A percentile compares a stretch with the other conserved stretches of the same genome.
Conservation (phyloP, 2,113 vertebrate species). For the Glareola pratincola region DNA sequence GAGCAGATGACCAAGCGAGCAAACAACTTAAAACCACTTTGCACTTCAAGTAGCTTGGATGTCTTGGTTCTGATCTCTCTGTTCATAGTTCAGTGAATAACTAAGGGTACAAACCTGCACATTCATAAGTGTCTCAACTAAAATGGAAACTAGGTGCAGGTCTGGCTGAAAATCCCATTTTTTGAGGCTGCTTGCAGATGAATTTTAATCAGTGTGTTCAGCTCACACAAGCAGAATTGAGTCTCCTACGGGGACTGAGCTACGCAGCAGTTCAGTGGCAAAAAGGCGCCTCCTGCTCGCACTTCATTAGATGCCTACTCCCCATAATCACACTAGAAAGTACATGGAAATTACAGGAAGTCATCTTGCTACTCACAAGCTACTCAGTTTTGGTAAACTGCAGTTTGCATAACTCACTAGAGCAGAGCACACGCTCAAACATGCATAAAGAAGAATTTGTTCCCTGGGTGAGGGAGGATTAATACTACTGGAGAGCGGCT, state of each 20-base stretch:
- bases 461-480: not conserved
- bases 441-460: not conserved
- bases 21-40: not conserved
- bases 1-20: not conserved
- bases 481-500: not conserved
- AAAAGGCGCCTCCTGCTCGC: constrained; percentile 11
- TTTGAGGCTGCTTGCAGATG: not conserved
- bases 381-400: not conserved
- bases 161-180: not conserved
- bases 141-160: not conserved
- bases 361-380: not conserved
- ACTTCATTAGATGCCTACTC: not conserved
- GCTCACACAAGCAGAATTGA: not conserved
- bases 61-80: not conserved
- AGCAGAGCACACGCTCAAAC: constrained; percentile 20
- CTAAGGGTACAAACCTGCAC: not conserved
- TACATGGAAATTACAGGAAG: constrained; percentile 8
- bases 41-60: not conserved
- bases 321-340: constrained; percentile 9
- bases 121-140: not conserved
- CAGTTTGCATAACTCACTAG: constrained; percentile 12
- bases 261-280: not conserved
- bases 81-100: not conserved
- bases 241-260: not conserved
- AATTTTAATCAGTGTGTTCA: not conserved